These are phyloP conservation scores for Yponomeuta cagnagella DNA, from an alignment of 2,888 invertebrate species.

Conservation along the genomic window DNA sequence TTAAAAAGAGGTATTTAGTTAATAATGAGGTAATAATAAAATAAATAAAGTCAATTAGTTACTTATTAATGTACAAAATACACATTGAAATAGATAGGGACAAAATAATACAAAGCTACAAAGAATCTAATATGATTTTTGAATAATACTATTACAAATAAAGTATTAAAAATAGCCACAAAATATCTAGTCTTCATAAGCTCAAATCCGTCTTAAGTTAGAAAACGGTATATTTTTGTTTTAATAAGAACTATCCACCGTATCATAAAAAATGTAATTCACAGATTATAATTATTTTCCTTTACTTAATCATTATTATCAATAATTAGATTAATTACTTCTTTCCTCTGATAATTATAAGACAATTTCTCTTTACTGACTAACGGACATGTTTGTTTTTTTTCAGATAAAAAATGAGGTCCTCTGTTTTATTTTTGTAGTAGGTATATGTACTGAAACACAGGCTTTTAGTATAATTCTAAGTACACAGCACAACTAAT, in stretches of 20 bases:
- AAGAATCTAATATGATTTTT: no score
- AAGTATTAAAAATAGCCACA: background rate
- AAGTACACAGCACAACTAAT: constrained; percentile 75
- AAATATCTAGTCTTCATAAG: background rate
- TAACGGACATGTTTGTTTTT: constrained; percentile 64
- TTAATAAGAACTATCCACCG: constrained; percentile 40
- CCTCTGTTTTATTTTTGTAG: constrained; percentile 32
- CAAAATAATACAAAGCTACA: no score
- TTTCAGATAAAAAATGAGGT: constrained; percentile 63
- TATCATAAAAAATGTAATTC: constrained; percentile 33
- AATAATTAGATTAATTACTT: constrained; percentile 8
- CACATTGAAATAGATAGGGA: no score
- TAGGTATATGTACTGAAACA: constrained; percentile 14
- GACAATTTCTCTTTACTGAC: constrained; percentile 37
- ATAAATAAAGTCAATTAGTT: no score
- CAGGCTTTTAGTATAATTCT: constrained; percentile 51
- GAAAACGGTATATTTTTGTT: constrained; percentile 32
- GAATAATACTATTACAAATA: no score
- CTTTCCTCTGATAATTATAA: constrained; percentile 5
- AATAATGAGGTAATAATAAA: no score
- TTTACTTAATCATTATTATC: constrained; percentile 15
- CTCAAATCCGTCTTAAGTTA: constrained; percentile 32
- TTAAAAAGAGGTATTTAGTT: no score
- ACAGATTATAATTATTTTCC: constrained; percentile 6
- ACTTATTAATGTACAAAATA: no score